phyloP scores from a whole-genome alignment of 2,113 vertebrate species.

The Nibea coibor region DNA sequence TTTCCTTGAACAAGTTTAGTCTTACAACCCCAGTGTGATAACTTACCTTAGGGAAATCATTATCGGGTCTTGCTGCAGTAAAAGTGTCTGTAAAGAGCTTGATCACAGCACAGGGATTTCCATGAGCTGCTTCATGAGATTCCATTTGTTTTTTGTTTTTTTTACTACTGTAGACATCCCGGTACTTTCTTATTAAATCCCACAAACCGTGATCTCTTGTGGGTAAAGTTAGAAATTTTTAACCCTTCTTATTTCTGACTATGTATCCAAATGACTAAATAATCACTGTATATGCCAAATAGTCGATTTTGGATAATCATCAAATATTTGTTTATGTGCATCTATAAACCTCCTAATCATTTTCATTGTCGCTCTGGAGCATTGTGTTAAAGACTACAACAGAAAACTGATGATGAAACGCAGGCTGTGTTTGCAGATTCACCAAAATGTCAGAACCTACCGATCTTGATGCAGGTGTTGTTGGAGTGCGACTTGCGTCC shows the following conservation, averaged over 20 bases:
- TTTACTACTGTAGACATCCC: neutral
- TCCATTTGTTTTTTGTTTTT: conserved; percentile 14
- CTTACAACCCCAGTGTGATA: conserved; percentile 8
- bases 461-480: conserved; percentile 98
- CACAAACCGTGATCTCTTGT: no score
- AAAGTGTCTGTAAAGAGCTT: conserved; percentile 20
- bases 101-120: conserved; percentile 12
- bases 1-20: conserved; percentile 30
- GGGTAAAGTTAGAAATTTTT: neutral
- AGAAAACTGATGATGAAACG: neutral
- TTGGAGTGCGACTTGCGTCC: conserved; percentile 94
- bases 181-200: neutral
- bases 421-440: neutral
- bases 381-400: neutral
- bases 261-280: neutral
- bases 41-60: conserved; percentile 35
- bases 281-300: neutral
- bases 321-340: neutral
- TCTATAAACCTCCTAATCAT: no score
- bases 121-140: conserved; percentile 3
- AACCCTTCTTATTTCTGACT: neutral
- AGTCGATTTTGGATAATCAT: neutral
- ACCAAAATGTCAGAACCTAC: conserved; percentile 77
- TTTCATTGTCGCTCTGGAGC: neutral
- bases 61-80: conserved; percentile 16